These are phyloP conservation scores for rabbit (Oryctolagus cuniculus) DNA, from an alignment of 2,113 vertebrate species.

Conservation along the genomic window DNA sequence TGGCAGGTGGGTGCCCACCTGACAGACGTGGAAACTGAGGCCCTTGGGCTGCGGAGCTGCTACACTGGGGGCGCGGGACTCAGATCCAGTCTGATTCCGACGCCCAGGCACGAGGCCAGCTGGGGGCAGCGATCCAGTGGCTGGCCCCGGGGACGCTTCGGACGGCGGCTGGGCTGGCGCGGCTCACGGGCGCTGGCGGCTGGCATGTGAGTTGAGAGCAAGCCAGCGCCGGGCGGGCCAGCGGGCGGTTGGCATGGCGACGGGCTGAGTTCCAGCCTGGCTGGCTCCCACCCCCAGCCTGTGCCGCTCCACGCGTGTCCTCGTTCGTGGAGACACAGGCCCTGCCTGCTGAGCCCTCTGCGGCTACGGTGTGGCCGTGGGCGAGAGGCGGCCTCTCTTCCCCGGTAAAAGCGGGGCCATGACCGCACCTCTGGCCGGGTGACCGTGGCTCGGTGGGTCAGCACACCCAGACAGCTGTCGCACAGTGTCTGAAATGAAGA, in stretches of 20 bases:
- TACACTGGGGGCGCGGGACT: constrained; percentile 1
- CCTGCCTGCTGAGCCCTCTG: background rate
- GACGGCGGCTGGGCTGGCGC: background rate
- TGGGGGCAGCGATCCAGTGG: background rate
- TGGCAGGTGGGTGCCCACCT: background rate
- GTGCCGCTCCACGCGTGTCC: too few relatives aligned
- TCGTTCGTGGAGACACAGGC: too few relatives aligned
- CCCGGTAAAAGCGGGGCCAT: background rate
- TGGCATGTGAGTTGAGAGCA: background rate
- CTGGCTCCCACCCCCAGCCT: background rate
- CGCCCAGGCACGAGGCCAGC: background rate
- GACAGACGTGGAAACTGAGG: background rate
- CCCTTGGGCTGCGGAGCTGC: background rate
- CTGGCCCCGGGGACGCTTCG: background rate
- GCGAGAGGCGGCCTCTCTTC: background rate
- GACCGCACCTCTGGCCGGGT: background rate
- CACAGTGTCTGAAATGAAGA: background rate
- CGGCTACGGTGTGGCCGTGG: background rate
- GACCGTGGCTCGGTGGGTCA: background rate
- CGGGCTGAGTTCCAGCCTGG: background rate
- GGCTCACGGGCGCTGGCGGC: background rate
- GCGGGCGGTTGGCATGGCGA: background rate
- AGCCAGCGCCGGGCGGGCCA: background rate
- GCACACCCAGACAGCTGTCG: too few relatives aligned
- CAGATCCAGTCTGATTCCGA: constrained; percentile 22